These are phyloP conservation scores for Notarius lentiginosus DNA, from an alignment of 2,113 vertebrate genomes.

Conservation along the genomic window DNA sequence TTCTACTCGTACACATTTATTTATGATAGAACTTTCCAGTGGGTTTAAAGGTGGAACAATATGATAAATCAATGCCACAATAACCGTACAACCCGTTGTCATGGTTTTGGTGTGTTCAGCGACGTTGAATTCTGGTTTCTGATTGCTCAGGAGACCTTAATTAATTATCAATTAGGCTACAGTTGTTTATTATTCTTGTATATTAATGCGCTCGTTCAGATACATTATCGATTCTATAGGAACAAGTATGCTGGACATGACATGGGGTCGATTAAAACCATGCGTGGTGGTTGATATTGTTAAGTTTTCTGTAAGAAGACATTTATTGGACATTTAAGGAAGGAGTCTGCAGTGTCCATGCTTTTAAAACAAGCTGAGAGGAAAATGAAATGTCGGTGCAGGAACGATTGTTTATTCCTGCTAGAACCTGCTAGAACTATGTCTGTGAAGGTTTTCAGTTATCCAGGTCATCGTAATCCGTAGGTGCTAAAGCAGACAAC, in stretches of 20 bases:
- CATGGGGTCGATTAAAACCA: too few species aligned
- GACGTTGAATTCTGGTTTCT: neutral
- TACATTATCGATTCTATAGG: neutral
- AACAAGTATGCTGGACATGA: too few species aligned
- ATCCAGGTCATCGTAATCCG: too few species aligned
- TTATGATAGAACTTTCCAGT: slow-evolving; percentile 10
- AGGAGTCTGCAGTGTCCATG: neutral
- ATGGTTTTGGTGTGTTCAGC: neutral
- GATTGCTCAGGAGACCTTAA: neutral
- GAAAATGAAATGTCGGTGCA: too few species aligned
- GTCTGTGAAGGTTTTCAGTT: too few species aligned
- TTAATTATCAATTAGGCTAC: neutral
- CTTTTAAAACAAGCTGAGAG: neutral
- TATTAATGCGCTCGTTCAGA: neutral
- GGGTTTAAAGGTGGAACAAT: neutral
- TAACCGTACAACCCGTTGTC: neutral
- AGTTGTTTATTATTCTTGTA: neutral
- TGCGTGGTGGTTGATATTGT: too few species aligned
- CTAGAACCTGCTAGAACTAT: too few species aligned
- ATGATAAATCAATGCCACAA: neutral
- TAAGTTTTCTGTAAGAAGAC: too few species aligned
- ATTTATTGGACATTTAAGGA: neutral
- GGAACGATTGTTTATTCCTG: neutral
- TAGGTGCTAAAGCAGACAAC: too few species aligned
- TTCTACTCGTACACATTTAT: slow-evolving; percentile 6